These are phyloP conservation scores for Tetanocera ferruginea DNA, from an alignment of 2,888 invertebrate species.

Conservation along the genomic window DNA sequence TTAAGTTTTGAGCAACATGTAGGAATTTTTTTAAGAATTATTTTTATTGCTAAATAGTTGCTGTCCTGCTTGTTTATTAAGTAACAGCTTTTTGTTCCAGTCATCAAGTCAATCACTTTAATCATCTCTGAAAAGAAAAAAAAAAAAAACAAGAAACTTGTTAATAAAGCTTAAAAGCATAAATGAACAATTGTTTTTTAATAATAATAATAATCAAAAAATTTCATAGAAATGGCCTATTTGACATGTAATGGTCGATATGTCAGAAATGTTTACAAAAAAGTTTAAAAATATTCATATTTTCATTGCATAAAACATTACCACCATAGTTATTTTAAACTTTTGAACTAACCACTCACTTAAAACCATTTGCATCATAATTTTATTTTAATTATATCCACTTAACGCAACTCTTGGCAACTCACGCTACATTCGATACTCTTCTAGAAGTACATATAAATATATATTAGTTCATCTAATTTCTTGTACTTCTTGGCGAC, in stretches of 20 bases:
- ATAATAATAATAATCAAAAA: not conserved
- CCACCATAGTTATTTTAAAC: not conserved
- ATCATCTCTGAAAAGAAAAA: constrained; percentile 46
- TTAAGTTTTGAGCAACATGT: too few relatives aligned
- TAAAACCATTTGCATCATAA: too few relatives aligned
- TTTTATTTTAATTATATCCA: not conserved
- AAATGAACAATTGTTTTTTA: not conserved
- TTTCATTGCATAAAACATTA: not conserved
- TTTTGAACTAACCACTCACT: too few relatives aligned
- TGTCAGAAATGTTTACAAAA: not conserved
- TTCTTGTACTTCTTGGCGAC: not conserved
- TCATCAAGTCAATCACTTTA: not conserved
- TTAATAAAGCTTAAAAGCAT: not conserved
- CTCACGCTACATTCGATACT: not conserved
- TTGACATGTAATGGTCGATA: too few relatives aligned
- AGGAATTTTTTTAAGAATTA: too few relatives aligned
- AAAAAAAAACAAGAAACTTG: not conserved
- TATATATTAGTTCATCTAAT: not conserved
- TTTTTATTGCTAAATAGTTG: too few relatives aligned
- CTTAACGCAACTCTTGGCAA: not conserved
- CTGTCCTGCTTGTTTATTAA: too few relatives aligned
- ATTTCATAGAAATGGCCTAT: too few relatives aligned
- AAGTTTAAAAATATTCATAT: not conserved
- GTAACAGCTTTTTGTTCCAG: not conserved
- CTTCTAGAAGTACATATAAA: not conserved